phyloP scores from a whole-genome alignment of 2,888 invertebrate species.

The Ormia ochracea region DNA sequence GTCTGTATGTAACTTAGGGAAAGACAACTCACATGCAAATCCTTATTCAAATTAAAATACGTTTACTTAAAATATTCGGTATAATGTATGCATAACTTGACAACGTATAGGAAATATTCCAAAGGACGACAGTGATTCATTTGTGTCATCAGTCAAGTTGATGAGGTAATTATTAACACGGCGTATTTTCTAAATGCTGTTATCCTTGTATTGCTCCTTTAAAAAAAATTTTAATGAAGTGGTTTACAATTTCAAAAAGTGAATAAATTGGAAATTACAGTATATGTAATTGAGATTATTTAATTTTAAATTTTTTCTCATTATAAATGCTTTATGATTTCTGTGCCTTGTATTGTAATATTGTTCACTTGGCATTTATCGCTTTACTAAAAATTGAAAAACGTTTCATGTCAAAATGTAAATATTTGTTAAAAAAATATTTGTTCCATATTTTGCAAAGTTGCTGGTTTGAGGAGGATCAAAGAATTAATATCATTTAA shows the following conservation, averaged over 20 bases:
- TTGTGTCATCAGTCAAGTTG: constrained; percentile 78
- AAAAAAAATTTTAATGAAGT: constrained; percentile 52
- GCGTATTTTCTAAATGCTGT: constrained; percentile 19
- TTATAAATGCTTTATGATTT: constrained; percentile 38
- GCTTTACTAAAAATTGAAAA: neutral
- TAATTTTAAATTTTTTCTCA: neutral
- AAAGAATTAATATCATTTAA: constrained; percentile 12
- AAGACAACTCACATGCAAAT: constrained; percentile 45
- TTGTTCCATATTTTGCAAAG: constrained; percentile 17
- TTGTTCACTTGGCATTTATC: constrained; percentile 12
- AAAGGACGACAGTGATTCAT: constrained; percentile 74
- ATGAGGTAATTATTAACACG: constrained; percentile 76
- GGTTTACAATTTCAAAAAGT: constrained; percentile 52
- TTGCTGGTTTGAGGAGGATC: neutral
- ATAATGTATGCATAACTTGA: constrained; percentile 70
- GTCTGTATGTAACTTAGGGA: neutral
- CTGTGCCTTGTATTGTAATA: constrained; percentile 56
- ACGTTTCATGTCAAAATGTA: constrained; percentile 62
- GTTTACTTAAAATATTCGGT: constrained; percentile 33
- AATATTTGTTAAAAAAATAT: constrained; percentile 60
- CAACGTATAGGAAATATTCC: constrained; percentile 43
- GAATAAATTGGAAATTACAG: constrained; percentile 34
- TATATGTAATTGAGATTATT: constrained; percentile 29
- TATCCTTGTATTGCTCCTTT: neutral
- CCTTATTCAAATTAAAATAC: constrained; percentile 22